Base-by-base conservation (phyloP, 2,888 invertebrate species). In the Pollenia griseotomentosa region DNA sequence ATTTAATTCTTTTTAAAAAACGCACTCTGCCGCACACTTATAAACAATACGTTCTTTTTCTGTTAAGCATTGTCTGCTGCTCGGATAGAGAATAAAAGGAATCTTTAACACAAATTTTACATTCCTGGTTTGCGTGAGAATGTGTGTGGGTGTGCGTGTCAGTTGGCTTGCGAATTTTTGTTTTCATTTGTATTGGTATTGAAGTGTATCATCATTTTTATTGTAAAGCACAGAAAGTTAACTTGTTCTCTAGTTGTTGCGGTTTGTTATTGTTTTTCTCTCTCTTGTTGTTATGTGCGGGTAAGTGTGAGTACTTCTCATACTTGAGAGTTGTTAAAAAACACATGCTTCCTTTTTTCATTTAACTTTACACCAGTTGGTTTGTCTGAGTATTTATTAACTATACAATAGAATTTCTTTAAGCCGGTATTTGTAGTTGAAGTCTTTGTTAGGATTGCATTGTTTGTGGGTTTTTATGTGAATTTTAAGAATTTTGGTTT, bases 371-470 rank as follows among this genome's bases (percentile, higher is more conserved):
- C 8, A 61, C 12, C 59, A 51, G 61, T 74, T 74, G 61, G 51
- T 79, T 79, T 61, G 19, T 10, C 48, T 2, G 48, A 57, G 57
- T 77, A 63, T 71, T 77, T 83, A 71, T 77, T 55, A 40, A 77
- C 61, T 51, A 19, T 53, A 33, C 33, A 33, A 33, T 6, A 33
- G 33, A 33, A 11, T 73, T 63, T 81, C 16, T 11, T 16, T 23
- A 12, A 33, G 33, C 33, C 6, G 33, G 33, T 33, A 33, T 33
- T 33, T 33, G 33, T 33, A 33, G 5, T 6, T 0, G 33, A 33
- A 33, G 33, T 33, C 33, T 33, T 33, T 33, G 33, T 33, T 33
- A 33, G 33, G 33, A 6, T 33, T 33, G 33, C 33, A 33, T 33
- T 33, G 33, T 33, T 33, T 33, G 33, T 33, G 33, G 33, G 33